A percentile compares a stretch with the other conserved stretches of the same genome.
Evolutionary conservation across 2,888 invertebrate genomes (phyloP).

Genomic region (Anticlea derivata): DNA sequence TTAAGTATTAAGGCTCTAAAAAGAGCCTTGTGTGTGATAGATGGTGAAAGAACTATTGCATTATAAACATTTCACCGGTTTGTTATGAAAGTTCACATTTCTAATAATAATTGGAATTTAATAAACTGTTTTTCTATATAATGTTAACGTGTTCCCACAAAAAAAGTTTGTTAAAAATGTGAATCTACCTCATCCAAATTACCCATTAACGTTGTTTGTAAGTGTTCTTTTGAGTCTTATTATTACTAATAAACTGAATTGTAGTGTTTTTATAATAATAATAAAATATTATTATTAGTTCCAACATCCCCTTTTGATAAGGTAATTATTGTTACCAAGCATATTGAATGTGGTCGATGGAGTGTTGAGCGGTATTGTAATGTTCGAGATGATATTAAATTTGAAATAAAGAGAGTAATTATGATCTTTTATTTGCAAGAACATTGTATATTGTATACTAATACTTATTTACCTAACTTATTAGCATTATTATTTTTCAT

Average conservation of each 20-base stretch:
- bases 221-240: slow-evolving; percentile 82
- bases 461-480: no score
- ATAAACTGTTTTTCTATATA: slow-evolving; percentile 4
- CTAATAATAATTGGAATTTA: slow-evolving; percentile 14
- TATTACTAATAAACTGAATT: slow-evolving; percentile 72
- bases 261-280: slow-evolving; percentile 71
- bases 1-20: no score
- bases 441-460: no score
- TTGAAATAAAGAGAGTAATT: slow-evolving; percentile 55
- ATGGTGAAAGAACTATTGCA: not conserved
- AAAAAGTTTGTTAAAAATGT: slow-evolving; percentile 60
- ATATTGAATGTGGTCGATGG: slow-evolving; percentile 73
- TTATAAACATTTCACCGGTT: slow-evolving; percentile 6
- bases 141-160: slow-evolving; percentile 44
- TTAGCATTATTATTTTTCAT: no score
- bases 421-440: slow-evolving; percentile 49
- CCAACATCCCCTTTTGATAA: slow-evolving; percentile 78
- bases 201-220: slow-evolving; percentile 80
- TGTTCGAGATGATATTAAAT: slow-evolving; percentile 71
- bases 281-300: slow-evolving; percentile 72
- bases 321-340: slow-evolving; percentile 79
- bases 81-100: slow-evolving; percentile 30
- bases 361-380: slow-evolving; percentile 69
- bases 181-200: slow-evolving; percentile 83
- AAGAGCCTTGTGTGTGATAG: not conserved